These are phyloP conservation scores for Lacerta viridis DNA, from an alignment of 2,797 vertebrate species.

Conservation along the genomic window DNA sequence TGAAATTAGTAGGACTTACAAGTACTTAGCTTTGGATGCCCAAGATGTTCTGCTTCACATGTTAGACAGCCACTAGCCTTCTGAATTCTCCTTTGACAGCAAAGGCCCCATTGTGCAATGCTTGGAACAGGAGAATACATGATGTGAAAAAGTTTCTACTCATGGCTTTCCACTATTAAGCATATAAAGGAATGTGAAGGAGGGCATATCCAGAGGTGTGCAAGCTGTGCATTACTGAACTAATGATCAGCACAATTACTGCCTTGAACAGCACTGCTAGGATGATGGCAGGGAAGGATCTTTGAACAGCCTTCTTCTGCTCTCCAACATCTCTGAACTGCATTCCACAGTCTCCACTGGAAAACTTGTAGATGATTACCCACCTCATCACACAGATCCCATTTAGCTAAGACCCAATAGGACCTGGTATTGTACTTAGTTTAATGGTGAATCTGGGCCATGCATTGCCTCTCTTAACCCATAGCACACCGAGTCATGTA, in stretches of 20 bases:
- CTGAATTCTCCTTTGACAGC: background rate
- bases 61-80: background rate
- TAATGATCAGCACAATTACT: background rate
- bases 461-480: constrained; percentile 1
- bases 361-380: background rate
- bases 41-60: background rate
- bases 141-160: background rate
- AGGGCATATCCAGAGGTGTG: background rate
- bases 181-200: background rate
- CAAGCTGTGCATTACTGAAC: background rate
- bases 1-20: background rate
- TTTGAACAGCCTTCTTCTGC: background rate
- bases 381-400: background rate
- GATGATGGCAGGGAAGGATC: background rate
- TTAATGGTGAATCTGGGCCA: constrained; percentile 33
- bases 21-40: background rate
- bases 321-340: background rate
- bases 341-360: background rate
- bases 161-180: background rate
- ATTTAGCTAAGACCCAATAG: constrained; percentile 8
- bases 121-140: background rate
- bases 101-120: background rate
- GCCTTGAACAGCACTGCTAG: too few relatives aligned
- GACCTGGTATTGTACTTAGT: background rate
- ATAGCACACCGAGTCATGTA: constrained; percentile 15